Base-by-base conservation (phyloP, 2,113 vertebrate genomes). In the Pachyramphus minor region DNA sequence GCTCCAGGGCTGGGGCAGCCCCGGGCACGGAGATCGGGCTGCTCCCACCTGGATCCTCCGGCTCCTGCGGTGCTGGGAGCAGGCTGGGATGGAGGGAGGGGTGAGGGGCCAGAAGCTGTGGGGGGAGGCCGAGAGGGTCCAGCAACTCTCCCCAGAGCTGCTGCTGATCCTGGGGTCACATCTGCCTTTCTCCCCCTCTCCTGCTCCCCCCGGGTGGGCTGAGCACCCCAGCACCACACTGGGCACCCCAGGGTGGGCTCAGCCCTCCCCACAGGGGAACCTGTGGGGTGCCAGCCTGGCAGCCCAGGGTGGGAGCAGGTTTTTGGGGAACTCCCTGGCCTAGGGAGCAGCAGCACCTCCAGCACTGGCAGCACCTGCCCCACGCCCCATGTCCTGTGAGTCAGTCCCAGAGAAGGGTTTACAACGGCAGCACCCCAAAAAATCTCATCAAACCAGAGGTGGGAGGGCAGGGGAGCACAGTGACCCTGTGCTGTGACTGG, bases 401-500 rank as follows among this genome's bases (percentile, higher is more conserved):
- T 14, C 78, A 3, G 6, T 5, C 23, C 55, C 19, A 1, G 72
- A 15, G 45, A 9, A 11, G 28, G 25, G 3, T 17, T 77, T 17
- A 4, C 6, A 5, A 20, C 27, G 76, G 25, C 47, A 78, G 3
- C 96, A 55, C 69, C 78, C 71, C 21, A 22, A 53, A 66, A 71
- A 64, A 13, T 10, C n/a, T 45, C 37, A 8, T 2, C 0, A 19
- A 49, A 52, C 24, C 27, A 21, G 55, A 14, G n/a, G 9, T 3
- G 56, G 21, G 37, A 35, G 37, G 42, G 53, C 53, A 24, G 5
- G 20, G 33, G 56, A 41, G 18, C 7, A 37, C 0, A 5, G 4
- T 1, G 39, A 9, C 59, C 21, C 47, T 19, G 0, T 5, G 50
- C 35, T 39, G 1, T 0, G 1, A 3, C 18, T 0, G 3, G 28